Conservation (phyloP, 2,113 vertebrate species). For the Sander lucioperca region DNA sequence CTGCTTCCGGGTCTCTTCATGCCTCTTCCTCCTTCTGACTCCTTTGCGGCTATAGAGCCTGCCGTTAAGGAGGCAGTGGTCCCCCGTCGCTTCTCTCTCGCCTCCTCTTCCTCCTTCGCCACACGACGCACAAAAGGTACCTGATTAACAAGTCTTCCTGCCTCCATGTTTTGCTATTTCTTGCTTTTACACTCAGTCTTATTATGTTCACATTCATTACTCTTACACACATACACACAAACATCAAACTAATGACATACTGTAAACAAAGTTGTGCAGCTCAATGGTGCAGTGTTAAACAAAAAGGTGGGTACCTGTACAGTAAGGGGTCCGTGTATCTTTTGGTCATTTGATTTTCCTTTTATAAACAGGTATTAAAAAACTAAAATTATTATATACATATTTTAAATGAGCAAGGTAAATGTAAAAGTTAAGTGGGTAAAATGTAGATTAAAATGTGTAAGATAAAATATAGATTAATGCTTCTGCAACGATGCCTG, state of each 20-base stretch:
- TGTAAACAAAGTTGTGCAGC: background rate
- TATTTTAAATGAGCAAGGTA: too few relatives aligned
- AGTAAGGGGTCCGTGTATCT: too few relatives aligned
- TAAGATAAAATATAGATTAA: too few relatives aligned
- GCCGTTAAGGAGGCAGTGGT: slow-evolving; percentile 88
- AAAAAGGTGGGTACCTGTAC: background rate
- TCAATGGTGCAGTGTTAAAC: background rate
- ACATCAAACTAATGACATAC: background rate
- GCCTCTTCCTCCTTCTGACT: background rate
- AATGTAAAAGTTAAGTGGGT: too few relatives aligned
- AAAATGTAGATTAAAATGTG: too few relatives aligned
- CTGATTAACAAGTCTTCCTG: slow-evolving; percentile 3
- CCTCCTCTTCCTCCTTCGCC: slow-evolving; percentile 85
- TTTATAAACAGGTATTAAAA: too few relatives aligned
- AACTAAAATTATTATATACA: too few relatives aligned
- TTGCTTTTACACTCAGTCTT: background rate
- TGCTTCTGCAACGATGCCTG: too few relatives aligned
- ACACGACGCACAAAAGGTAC: slow-evolving; percentile 91
- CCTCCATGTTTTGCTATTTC: background rate
- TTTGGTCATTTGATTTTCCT: too few relatives aligned
- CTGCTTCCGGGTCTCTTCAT: background rate
- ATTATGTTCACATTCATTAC: background rate
- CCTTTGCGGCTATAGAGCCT: slow-evolving; percentile 80
- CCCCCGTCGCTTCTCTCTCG: slow-evolving; percentile 91
- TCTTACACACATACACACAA: background rate